These are phyloP conservation scores for Pomatostomus ruficeps DNA, from an alignment of 2,113 vertebrate genomes.

Conservation along the genomic window DNA sequence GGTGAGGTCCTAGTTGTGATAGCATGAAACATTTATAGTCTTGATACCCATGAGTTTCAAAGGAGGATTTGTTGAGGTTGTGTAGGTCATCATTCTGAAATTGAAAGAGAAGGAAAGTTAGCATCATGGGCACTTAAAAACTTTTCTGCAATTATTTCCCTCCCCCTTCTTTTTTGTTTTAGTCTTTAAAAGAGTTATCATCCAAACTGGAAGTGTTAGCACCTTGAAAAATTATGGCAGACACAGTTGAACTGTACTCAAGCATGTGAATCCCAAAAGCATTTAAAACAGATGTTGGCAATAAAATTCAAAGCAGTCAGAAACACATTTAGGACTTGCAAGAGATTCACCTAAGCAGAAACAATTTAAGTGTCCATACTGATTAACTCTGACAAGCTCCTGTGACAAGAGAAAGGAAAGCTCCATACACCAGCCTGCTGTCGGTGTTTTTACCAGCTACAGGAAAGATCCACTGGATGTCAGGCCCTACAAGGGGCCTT, in stretches of 20 bases:
- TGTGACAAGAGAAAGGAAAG: neutral
- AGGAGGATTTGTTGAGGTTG: constrained; percentile 76
- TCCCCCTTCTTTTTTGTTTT: neutral
- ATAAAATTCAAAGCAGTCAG: constrained; percentile 35
- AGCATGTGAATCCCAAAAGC: constrained; percentile 28
- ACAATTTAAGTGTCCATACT: constrained; percentile 16
- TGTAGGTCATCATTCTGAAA: constrained; percentile 81
- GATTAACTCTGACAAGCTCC: constrained; percentile 31
- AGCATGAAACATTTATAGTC: constrained; percentile 74
- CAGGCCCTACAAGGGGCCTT: neutral
- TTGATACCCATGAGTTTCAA: constrained; percentile 79
- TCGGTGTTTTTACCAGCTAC: neutral
- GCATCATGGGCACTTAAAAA: neutral
- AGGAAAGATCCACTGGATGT: neutral
- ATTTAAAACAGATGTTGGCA: constrained; percentile 47
- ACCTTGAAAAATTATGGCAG: neutral
- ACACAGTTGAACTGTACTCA: neutral
- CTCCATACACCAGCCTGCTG: neutral
- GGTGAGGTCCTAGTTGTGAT: constrained; percentile 83
- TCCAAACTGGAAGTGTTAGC: neutral
- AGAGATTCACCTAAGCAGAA: constrained; percentile 54
- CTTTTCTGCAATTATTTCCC: neutral
- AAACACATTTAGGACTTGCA: constrained; percentile 22
- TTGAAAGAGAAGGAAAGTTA: constrained; percentile 43
- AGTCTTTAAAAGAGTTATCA: neutral